Conservation (phyloP, 2,113 vertebrate genomes). For the Psammodynastes pulverulentus region DNA sequence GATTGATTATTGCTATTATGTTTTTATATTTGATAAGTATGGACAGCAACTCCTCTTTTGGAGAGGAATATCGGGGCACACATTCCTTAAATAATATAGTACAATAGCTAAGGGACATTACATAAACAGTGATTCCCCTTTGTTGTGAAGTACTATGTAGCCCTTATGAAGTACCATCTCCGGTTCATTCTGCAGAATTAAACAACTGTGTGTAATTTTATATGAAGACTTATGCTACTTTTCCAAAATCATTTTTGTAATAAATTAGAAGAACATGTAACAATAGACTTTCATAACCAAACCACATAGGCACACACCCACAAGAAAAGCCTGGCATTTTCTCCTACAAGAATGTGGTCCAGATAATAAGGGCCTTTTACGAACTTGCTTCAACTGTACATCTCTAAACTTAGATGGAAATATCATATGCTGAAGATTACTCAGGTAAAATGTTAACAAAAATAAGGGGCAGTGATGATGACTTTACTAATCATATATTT, state of each 20-base stretch:
- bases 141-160: neutral
- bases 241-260: neutral
- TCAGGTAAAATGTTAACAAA: neutral
- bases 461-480: neutral
- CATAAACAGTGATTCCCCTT: neutral
- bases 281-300: neutral
- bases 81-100: neutral
- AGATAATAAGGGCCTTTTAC: neutral
- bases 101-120: neutral
- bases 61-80: neutral
- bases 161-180: neutral
- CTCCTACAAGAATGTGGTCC: neutral
- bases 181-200: neutral
- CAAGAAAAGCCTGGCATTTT: neutral
- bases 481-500: neutral
- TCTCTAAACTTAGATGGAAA: neutral
- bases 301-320: neutral
- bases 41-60: neutral
- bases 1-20: neutral
- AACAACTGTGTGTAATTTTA: neutral
- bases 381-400: neutral
- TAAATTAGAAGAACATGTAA: neutral
- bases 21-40: neutral
- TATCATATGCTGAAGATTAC: neutral
- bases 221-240: neutral